Evolutionary conservation across 2,113 vertebrate species (phyloP).

Genomic region (Solenodon paradoxus): DNA sequence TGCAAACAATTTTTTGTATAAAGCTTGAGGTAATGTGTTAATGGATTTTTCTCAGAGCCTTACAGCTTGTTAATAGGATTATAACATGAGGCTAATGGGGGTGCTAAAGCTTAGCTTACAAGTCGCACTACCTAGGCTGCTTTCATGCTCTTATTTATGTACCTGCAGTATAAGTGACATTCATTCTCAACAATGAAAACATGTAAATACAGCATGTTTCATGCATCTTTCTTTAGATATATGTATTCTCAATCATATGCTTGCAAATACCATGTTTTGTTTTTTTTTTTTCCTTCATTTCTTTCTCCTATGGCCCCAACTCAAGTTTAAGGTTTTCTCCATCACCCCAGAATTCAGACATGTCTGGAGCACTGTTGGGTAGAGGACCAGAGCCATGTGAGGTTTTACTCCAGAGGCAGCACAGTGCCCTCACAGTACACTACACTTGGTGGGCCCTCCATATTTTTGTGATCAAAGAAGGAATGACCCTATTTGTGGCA

Average conservation of each 20-base stretch:
- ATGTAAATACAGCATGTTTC: not conserved
- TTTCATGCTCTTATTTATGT: not conserved
- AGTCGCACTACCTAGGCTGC: not conserved
- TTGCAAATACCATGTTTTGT: not conserved
- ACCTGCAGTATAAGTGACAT: not conserved
- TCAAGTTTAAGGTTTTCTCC: not conserved
- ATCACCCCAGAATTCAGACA: not conserved
- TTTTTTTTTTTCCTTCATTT: not conserved
- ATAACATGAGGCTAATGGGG: not conserved
- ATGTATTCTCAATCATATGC: not conserved
- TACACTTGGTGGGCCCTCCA: not conserved
- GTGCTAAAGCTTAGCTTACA: not conserved
- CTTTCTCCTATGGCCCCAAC: not conserved
- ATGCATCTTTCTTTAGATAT: not conserved
- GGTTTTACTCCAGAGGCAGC: not conserved
- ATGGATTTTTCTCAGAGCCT: not conserved
- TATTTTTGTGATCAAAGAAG: not conserved
- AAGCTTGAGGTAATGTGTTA: not conserved
- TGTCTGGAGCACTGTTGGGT: not conserved
- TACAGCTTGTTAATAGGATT: not conserved
- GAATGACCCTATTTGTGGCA: not conserved
- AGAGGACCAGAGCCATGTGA: not conserved
- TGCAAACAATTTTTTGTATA: not conserved
- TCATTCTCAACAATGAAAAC: not conserved
- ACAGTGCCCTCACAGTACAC: not conserved